Base-by-base conservation (phyloP, 2,888 invertebrate species). In the Xanthostigma xanthostigma region DNA sequence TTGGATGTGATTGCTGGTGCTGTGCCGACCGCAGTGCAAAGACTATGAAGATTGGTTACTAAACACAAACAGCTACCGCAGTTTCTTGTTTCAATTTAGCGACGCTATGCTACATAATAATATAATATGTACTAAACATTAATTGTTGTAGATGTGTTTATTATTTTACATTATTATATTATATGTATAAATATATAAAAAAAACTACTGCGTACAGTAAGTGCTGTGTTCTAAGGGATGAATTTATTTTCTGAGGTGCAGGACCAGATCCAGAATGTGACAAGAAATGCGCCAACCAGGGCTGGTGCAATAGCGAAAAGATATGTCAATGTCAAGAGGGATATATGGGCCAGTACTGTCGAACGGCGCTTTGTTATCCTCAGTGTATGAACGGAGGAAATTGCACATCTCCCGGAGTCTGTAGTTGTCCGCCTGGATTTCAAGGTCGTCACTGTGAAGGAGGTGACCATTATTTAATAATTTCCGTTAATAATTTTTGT, bases 361-460 rank as follows among this genome's bases (percentile, higher is more conserved):
- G 84, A 61, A 89, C 86, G 53, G 91, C 92, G 36, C 74, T 92
- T 38, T 92, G 92, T 62, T 92, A 90, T 70, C 91, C 92, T 35
- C 86, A 87, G 61, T 93, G 93, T 62, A 83, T 91, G 81, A 91
- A 92, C 66, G 90, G 90, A 8, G 92, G 92, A 9, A 89, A 85
- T 62, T 93, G 92, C 64, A 88, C 89, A 13, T 86, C 88, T 34
- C 92, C 92, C 5, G 91, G 91, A 2, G 73, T 86, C 3, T 93
- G 92, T 64, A 84, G 84, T 53, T 93, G 91, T 60, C 87, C 86
- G 11, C 74, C 79, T n/a, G 92, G 92, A 10, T 92, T 88, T 68
- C 91, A 92, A 70, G 92, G 91, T 42, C 74, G 84, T 14, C 86
- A 89, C 62, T 91, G 91, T 62, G 91, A 91, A 74, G 91, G 89